Evolutionary conservation across 2,113 vertebrate genomes (phyloP).

Genomic region (Arenaria interpres): DNA sequence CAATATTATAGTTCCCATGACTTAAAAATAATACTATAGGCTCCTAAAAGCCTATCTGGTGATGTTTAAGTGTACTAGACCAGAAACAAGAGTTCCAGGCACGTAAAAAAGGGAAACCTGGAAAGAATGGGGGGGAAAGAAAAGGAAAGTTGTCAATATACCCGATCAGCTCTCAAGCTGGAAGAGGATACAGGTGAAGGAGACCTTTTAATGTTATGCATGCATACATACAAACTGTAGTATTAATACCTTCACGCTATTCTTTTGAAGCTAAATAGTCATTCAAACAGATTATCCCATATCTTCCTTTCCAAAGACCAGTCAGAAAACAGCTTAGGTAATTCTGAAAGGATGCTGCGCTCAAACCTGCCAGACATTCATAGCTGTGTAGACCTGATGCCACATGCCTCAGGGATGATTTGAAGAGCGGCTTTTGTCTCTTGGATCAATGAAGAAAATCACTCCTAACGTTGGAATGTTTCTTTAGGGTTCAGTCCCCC

Average conservation of each 20-base stretch:
- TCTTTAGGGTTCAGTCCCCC: background rate
- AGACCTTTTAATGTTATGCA: background rate
- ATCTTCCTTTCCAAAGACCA: background rate
- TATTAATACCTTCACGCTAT: background rate
- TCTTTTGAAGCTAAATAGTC: background rate
- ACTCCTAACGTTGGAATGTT: background rate
- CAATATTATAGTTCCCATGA: background rate
- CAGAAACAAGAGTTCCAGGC: background rate
- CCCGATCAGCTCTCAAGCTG: background rate
- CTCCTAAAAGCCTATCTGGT: background rate
- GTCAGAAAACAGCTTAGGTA: background rate
- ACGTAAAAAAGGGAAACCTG: background rate
- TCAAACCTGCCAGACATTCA: background rate
- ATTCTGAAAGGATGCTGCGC: background rate
- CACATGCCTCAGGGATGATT: background rate
- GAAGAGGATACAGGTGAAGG: background rate
- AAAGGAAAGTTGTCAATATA: background rate
- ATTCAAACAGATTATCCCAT: background rate
- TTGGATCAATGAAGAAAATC: background rate
- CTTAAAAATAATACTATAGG: background rate
- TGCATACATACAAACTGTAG: background rate
- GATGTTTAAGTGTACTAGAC: background rate
- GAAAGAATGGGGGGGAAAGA: background rate
- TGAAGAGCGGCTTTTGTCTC: background rate
- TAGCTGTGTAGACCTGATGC: rapidly evolving